phyloP scores from a whole-genome alignment of 2,888 invertebrate species.

The Perdita meconis region DNA sequence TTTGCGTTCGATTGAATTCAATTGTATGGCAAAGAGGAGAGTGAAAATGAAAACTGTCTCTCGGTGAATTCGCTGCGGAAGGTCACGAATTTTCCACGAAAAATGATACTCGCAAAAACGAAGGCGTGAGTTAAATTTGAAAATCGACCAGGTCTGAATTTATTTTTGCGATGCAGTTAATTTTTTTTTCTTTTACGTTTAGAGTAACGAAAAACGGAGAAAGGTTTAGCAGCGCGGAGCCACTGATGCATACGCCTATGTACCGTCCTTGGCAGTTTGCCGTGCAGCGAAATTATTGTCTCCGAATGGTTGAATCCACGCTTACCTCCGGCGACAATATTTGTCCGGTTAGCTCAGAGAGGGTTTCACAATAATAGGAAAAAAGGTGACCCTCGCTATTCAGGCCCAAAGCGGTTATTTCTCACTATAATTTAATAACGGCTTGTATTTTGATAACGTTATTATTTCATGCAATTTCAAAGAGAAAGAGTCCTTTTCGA shows the following conservation, averaged over 20 bases:
- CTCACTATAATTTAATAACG: constrained; percentile 78
- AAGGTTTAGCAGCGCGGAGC: constrained; percentile 43
- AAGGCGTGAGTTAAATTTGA: neutral
- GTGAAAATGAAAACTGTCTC: neutral
- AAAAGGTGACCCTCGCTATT: constrained; percentile 77
- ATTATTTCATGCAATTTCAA: constrained; percentile 63
- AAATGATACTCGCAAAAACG: neutral
- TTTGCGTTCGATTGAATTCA: constrained; percentile 27
- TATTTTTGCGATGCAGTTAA: constrained; percentile 24
- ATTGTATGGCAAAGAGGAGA: neutral
- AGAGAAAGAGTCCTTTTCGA: constrained; percentile 18
- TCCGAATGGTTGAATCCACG: constrained; percentile 41
- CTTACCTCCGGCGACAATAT: constrained; percentile 44
- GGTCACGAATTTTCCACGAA: neutral
- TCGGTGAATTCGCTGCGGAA: neutral
- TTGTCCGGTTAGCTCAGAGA: constrained; percentile 55
- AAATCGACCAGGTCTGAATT: neutral
- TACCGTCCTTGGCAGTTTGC: constrained; percentile 77
- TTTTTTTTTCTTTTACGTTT: constrained; percentile 30
- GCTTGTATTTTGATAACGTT: constrained; percentile 73
- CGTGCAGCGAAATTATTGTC: constrained; percentile 72
- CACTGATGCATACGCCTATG: constrained; percentile 76
- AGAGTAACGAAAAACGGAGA: constrained; percentile 46
- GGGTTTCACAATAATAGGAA: constrained; percentile 80
- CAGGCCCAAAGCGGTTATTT: constrained; percentile 78